Conservation (phyloP, 1,140 invertebrate species). For the Drosophila guanche region DNA sequence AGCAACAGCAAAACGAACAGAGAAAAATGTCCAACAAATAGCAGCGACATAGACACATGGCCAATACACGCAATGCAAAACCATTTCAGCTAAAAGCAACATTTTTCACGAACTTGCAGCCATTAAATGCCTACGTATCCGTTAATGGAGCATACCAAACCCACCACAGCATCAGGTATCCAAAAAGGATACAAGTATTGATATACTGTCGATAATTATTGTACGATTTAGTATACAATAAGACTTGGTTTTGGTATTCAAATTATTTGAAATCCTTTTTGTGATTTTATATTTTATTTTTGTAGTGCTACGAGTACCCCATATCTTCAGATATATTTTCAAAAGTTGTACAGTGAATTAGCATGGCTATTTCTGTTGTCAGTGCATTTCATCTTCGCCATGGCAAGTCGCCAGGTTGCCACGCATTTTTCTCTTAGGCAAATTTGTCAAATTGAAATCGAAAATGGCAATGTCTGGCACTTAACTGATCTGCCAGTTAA, state of each 20-base stretch:
- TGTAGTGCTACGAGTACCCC: too few relatives aligned
- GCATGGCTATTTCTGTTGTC: background rate
- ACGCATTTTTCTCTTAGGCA: slow-evolving; percentile 51
- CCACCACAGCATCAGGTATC: too few relatives aligned
- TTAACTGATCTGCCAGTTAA: slow-evolving; percentile 61
- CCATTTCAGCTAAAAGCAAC: slow-evolving; percentile 42
- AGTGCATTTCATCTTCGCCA: background rate
- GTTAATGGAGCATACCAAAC: background rate
- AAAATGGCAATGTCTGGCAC: slow-evolving; percentile 59
- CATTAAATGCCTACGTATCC: slow-evolving; percentile 9
- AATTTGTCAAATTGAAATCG: slow-evolving; percentile 71
- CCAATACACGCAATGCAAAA: slow-evolving; percentile 51
- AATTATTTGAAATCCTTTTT: background rate
- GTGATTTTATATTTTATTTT: background rate
- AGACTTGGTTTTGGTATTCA: too few relatives aligned
- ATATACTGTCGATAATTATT: too few relatives aligned
- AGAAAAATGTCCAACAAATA: slow-evolving; percentile 26
- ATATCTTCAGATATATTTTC: too few relatives aligned
- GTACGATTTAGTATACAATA: too few relatives aligned
- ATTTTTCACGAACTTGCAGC: slow-evolving; percentile 55
- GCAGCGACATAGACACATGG: slow-evolving; percentile 22
- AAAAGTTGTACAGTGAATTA: too few relatives aligned
- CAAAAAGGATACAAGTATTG: too few relatives aligned
- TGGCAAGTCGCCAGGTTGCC: background rate
- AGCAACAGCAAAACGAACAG: slow-evolving; percentile 10